Base-by-base conservation (phyloP, 1,140 invertebrate genomes). In the Rhopalosiphum padi region DNA sequence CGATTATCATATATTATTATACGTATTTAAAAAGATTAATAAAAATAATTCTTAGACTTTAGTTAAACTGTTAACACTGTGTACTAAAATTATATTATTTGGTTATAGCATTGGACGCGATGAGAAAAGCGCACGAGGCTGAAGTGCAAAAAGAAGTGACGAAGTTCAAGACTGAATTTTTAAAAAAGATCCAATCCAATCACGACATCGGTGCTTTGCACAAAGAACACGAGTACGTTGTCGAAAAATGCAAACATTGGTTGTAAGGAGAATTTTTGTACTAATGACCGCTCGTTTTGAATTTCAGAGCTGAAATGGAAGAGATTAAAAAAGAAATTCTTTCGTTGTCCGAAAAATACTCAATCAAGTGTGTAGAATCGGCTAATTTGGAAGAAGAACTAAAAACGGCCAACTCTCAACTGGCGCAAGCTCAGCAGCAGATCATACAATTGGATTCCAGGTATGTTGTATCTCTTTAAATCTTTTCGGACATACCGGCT, bases 111-210 rank as follows among this genome's bases (percentile, higher is more conserved):
- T 95, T 99, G 92, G 98, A 99, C 95, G 98, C 98, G 8, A 98
- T 99, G 97, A 96, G 98, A 82, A 98, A 99, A 95, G 98, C 98
- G 2, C 98, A 99, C 95, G 98, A 99, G 95, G 97, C 97, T 94
- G 98, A 99, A 95, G 97, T 99, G 43, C 97, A 98, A 94, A 97
- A 97, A 89, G 97, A 99, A 95, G 97, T 98, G 25, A 96, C 97
- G 30, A 97, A 97, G 95, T 98, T 98, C 95, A 98, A 98, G 95
- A 96, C 97, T 93, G 97, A 98, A 95, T 98, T 98, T 95, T 95
- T 97, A n/a, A 96, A 97, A 90, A 97, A 97, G 95, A 96, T 97
- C 94, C 96, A 97, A 94, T 96, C 96, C 15, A 96, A 96, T 21
- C 96, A 96, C 91, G 96, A 96, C 94, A 95, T 96, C 43, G 95